These are phyloP conservation scores for Aphis gossypii DNA, from an alignment of 1,140 invertebrate species.

Conservation along the genomic window DNA sequence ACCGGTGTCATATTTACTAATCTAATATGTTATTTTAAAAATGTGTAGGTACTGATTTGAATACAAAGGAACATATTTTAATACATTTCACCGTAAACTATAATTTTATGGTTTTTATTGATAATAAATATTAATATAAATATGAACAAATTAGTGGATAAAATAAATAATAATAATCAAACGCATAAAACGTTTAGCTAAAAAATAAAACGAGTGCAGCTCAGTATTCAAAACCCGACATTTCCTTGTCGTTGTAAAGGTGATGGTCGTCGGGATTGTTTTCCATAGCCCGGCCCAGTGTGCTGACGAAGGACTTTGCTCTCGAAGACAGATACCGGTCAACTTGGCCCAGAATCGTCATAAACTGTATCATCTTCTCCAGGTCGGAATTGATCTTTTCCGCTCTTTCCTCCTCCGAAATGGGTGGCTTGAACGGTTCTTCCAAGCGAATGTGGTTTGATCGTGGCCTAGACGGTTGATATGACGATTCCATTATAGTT, in stretches of 20 bases:
- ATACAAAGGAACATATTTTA: neutral
- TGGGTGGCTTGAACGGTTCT: neutral
- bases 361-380: constrained; percentile 52
- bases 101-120: neutral
- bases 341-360: constrained; percentile 25
- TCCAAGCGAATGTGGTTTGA: neutral
- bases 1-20: neutral
- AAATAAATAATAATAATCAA: neutral
- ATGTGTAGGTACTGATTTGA: neutral
- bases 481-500: neutral
- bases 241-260: neutral
- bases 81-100: too few species aligned
- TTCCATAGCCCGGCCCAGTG: constrained; percentile 43
- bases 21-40: neutral
- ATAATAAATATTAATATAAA: constrained; percentile 33
- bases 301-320: constrained; percentile 36
- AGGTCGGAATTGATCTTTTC: constrained; percentile 32
- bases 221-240: neutral
- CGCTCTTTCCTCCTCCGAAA: constrained; percentile 10
- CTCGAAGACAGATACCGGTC: constrained; percentile 38
- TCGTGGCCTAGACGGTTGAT: neutral
- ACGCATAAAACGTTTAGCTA: neutral
- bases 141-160: neutral
- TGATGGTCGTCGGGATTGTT: neutral
- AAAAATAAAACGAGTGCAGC: neutral